A percentile compares a stretch with the other conserved stretches of the same genome.
Conservation (phyloP, 2,888 invertebrate genomes). For the Zygaena filipendulae region DNA sequence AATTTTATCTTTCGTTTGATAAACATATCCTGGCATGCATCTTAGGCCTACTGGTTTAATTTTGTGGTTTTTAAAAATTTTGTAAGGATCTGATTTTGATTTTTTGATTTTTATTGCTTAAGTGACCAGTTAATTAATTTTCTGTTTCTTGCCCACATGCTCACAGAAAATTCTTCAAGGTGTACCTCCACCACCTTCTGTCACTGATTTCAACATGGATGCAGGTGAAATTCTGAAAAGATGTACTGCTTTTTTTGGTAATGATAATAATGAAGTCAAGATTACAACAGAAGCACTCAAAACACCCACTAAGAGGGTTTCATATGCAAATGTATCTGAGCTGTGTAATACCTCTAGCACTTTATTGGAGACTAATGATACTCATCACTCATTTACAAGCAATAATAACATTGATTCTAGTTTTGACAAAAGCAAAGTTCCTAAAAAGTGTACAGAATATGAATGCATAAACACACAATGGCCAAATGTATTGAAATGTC, state of each 20-base stretch:
- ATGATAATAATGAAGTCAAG: conserved; percentile 33
- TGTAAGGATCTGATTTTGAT: no score
- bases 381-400: no score
- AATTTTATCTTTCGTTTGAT: background rate
- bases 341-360: conserved; percentile 7
- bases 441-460: conserved; percentile 37
- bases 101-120: no score
- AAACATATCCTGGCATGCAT: background rate
- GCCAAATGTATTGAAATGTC: conserved; percentile 71
- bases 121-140: no score
- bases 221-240: conserved; percentile 72
- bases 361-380: conserved; percentile 18
- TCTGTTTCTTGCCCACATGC: no score
- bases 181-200: conserved; percentile 79
- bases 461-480: conserved; percentile 56
- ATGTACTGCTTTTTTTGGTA: conserved; percentile 66
- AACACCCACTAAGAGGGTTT: conserved; percentile 50
- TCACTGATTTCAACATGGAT: conserved; percentile 75
- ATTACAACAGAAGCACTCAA: conserved; percentile 31
- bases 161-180: conserved; percentile 72
- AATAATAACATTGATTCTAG: conserved; percentile 2
- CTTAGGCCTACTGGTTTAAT: no score
- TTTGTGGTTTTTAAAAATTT: no score
- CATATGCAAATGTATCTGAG: conserved; percentile 45
- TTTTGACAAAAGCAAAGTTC: conserved; percentile 2